A percentile compares a stretch with the other conserved stretches of the same genome.
These are phyloP conservation scores for Muntiacus reevesi DNA, from an alignment of 2,113 vertebrate genomes.

Conservation along the genomic window DNA sequence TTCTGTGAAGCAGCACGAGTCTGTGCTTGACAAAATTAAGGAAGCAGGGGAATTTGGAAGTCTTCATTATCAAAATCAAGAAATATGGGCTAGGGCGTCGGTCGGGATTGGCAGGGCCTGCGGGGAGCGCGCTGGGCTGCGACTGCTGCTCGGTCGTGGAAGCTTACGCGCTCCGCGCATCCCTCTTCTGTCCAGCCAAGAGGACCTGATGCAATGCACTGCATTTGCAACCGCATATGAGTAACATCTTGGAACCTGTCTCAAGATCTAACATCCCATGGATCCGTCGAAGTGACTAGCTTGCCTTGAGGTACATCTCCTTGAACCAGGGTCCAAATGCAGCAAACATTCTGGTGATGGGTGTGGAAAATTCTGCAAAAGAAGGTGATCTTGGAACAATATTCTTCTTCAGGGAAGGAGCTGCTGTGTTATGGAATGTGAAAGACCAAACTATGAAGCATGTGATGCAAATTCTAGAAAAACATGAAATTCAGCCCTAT, in stretches of 20 bases:
- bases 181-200: neutral
- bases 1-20: neutral
- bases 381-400: too few relatives aligned
- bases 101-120: rapidly evolving
- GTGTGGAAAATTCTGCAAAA: too few relatives aligned
- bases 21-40: neutral
- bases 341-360: too few relatives aligned
- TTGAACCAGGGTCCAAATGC: conserved; percentile 48
- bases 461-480: too few relatives aligned
- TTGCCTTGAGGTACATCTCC: conserved; percentile 91
- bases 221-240: conserved; percentile 97
- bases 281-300: conserved; percentile 90
- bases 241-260: conserved; percentile 93
- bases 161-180: rapidly evolving
- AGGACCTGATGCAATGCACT: conserved; percentile 96
- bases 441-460: too few relatives aligned
- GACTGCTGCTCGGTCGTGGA: rapidly evolving
- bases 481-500: too few relatives aligned
- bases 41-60: neutral
- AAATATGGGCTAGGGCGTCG: neutral
- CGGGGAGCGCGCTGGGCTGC: rapidly evolving
- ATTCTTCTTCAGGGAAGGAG: too few relatives aligned
- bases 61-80: neutral
- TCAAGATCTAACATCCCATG: conserved; percentile 87
- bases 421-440: too few relatives aligned